Conservation (phyloP, 2,797 vertebrate species). For the Fringilla coelebs region DNA sequence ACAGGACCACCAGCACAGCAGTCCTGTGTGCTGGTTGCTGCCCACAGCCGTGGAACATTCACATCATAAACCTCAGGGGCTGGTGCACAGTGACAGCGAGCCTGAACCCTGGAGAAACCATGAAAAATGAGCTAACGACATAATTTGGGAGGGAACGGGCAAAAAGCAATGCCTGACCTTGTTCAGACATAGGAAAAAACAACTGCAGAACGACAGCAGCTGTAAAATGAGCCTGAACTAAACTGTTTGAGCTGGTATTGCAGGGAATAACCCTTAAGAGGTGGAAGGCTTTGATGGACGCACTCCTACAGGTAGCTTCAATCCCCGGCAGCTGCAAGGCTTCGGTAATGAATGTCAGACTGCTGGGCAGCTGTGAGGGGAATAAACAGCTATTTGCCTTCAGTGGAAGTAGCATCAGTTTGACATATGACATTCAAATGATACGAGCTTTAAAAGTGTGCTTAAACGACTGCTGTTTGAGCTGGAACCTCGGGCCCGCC, state of each 20-base stretch:
- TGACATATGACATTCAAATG: constrained; percentile 65
- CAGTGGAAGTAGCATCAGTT: constrained; percentile 15
- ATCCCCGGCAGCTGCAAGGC: constrained; percentile 29
- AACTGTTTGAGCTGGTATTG: not conserved
- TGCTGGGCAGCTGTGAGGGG: constrained; percentile 49
- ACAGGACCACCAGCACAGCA: not conserved
- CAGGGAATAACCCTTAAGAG: constrained; percentile 6
- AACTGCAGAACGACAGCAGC: not conserved
- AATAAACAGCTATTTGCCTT: constrained; percentile 62
- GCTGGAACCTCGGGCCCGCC: not conserved
- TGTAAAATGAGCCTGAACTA: constrained; percentile 5
- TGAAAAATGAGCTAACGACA: not conserved
- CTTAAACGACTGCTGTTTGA: constrained; percentile 41
- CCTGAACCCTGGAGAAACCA: not conserved
- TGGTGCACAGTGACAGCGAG: not conserved
- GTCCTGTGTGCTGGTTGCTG: not conserved
- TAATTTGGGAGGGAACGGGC: not conserved
- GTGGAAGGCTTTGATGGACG: constrained; percentile 20
- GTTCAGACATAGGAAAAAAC: not conserved
- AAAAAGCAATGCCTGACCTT: not conserved
- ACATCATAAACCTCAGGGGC: not conserved
- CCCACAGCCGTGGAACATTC: not conserved
- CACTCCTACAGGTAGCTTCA: constrained; percentile 50
- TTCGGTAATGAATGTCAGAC: constrained; percentile 57
- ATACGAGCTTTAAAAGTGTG: constrained; percentile 36